Evolutionary conservation across 92 coral and sea anemone species (phyloP).

Genomic region (Heliopora coerulea): DNA sequence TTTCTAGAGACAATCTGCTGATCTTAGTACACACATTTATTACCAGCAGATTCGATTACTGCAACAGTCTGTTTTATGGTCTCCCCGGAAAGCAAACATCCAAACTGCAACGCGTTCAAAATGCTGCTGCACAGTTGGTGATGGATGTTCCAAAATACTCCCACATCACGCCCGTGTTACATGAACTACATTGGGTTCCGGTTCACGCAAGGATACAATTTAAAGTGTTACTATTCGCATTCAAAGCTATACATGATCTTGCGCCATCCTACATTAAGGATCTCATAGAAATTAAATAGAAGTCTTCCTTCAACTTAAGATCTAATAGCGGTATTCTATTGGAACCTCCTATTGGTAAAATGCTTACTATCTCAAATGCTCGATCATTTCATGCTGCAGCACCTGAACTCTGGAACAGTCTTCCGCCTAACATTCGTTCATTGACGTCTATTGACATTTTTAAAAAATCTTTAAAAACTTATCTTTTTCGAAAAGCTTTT

Average conservation of each 20-base stretch:
- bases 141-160: constrained; percentile 52
- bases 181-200: constrained; percentile 51
- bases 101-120: constrained; percentile 55
- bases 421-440: constrained; percentile 31
- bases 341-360: constrained; percentile 22
- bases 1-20: constrained; percentile 43
- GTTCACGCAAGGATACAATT: constrained; percentile 48
- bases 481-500: constrained; percentile 44
- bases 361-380: constrained; percentile 32
- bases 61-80: constrained; percentile 55
- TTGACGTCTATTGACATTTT: constrained; percentile 29
- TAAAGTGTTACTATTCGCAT: constrained; percentile 45
- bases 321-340: constrained; percentile 27
- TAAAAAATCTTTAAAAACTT: constrained; percentile 41
- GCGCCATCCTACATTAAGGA: constrained; percentile 31
- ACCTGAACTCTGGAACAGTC: constrained; percentile 52
- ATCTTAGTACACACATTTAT: constrained; percentile 54
- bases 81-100: constrained; percentile 45
- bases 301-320: neutral
- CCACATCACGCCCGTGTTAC: constrained; percentile 49
- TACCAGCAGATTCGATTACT: constrained; percentile 53
- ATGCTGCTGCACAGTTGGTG: constrained; percentile 48
- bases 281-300: constrained; percentile 1
- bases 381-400: constrained; percentile 46
- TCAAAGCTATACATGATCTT: constrained; percentile 39